These are phyloP conservation scores for Melanogrammus aeglefinus DNA, from an alignment of 2,797 vertebrate genomes.

Conservation along the genomic window DNA sequence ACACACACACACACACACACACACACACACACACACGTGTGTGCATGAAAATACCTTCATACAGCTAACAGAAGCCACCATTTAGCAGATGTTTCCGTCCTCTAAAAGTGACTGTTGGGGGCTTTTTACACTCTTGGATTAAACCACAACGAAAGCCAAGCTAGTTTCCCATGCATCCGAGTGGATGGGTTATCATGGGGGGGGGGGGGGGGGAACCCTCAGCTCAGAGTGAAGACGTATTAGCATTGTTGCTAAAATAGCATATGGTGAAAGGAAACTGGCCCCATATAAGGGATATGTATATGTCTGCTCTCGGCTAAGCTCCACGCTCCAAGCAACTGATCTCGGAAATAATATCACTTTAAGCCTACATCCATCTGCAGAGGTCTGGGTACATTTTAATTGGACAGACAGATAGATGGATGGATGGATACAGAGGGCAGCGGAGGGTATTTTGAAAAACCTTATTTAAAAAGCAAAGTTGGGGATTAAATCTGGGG, in stretches of 20 bases:
- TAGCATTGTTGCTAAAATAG: slow-evolving; percentile 14
- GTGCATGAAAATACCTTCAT: slow-evolving; percentile 49
- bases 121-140: slow-evolving; percentile 61
- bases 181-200: slow-evolving; percentile 46
- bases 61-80: slow-evolving; percentile 61
- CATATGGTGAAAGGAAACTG: slow-evolving; percentile 9
- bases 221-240: slow-evolving; percentile 29
- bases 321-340: slow-evolving; percentile 41
- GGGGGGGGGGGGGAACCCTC: slow-evolving; percentile 26
- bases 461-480: slow-evolving; percentile 61
- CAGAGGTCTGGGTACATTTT: slow-evolving; percentile 29
- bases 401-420: slow-evolving; percentile 27
- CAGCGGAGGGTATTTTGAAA: slow-evolving; percentile 47
- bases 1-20: background rate
- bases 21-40: slow-evolving; percentile 59
- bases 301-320: background rate
- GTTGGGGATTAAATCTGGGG: slow-evolving; percentile 45
- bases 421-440: slow-evolving; percentile 28
- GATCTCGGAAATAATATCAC: slow-evolving; percentile 41
- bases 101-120: slow-evolving; percentile 58
- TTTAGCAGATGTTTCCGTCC: slow-evolving; percentile 69
- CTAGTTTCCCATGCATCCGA: slow-evolving; percentile 38
- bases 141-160: slow-evolving; percentile 65
- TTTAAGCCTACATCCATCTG: slow-evolving; percentile 40
- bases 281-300: slow-evolving; percentile 16